Evolutionary conservation across 1,140 invertebrate species (phyloP), one percentile per base, ranked within the genome.

Genomic region (Drosophila mauritiana): DNA sequence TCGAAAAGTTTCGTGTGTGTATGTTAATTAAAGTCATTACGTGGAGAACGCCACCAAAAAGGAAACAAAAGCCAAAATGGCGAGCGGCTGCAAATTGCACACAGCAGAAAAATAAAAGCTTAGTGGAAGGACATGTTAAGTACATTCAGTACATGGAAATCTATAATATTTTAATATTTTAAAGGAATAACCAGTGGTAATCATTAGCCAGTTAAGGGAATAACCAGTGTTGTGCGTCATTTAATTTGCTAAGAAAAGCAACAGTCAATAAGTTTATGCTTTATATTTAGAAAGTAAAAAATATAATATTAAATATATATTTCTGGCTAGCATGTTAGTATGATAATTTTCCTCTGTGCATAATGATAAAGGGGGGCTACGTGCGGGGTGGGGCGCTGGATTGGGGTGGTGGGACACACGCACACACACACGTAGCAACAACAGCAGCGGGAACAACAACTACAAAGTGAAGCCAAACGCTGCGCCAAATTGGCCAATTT

Each of bases 1-100:
- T 22, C 40, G 43, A 61, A 42, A 68, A 65, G 42, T 64, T 73
- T 43, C 36, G 52, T 75, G 53, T 67, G 31, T 81, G 83, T 68
- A 88, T 82, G 78, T 85, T 85, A 85, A 85, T 85, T 86, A 85
- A 85, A 85, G 78, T 88, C 82, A 85, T 85, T 88, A 86, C 64
- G 64, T 65, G 68, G 54, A 86, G 78, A 64, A 70, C 42, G 36
- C 64, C 77, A 59, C 55, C 58, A 48, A 52, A 62, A 62, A 15
- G 42, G 69, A 63, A 70, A 70, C 49, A 70, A 49, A 56, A 40
- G 39, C 12, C 40, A 48, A 65, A 65, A 22, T 59, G 37, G 25
- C 53, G 37, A 42, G 53, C 15, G 36, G 22, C 15, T 15, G 53
- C 5, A 22, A 62, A 58, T 42, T 13, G 13, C 31, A 15, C 53